These are phyloP conservation scores for Gastrophryne carolinensis DNA, from an alignment of 2,797 vertebrate genomes.

Conservation along the genomic window DNA sequence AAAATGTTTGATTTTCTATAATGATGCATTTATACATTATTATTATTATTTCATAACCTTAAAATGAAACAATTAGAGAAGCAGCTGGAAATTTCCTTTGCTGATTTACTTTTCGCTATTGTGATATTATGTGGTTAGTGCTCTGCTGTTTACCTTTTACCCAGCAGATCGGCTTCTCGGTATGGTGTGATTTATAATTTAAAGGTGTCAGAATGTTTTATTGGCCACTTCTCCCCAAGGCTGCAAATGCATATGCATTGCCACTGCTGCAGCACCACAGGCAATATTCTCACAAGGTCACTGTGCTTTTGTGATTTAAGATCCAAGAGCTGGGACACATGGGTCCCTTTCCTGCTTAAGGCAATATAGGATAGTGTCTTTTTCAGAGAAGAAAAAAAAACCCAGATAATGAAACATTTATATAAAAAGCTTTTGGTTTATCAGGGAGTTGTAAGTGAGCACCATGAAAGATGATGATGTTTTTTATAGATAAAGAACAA, in stretches of 20 bases:
- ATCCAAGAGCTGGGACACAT: not conserved
- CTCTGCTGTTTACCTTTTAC: not conserved
- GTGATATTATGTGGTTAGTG: no score
- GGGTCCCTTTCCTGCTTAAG: not conserved
- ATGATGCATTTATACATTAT: no score
- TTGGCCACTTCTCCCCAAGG: not conserved
- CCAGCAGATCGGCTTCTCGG: not conserved
- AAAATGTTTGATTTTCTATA: no score
- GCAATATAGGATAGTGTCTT: not conserved
- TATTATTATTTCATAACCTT: no score
- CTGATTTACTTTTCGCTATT: no score
- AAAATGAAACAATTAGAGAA: no score
- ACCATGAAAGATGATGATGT: no score
- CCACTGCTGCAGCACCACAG: not conserved
- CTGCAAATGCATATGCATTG: not conserved
- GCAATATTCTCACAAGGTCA: conserved; percentile 18
- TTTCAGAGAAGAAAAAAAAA: not conserved
- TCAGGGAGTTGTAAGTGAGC: not conserved
- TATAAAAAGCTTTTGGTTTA: not conserved
- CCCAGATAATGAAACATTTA: not conserved
- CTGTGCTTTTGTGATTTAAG: not conserved
- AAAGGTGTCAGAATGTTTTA: not conserved
- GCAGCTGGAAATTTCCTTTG: no score
- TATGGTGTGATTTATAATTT: not conserved
- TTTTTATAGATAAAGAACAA: no score